A percentile compares a stretch with the other conserved stretches of the same genome.
These are phyloP conservation scores for Engystomops pustulosus DNA, from an alignment of 2,113 vertebrate species.

Conservation along the genomic window DNA sequence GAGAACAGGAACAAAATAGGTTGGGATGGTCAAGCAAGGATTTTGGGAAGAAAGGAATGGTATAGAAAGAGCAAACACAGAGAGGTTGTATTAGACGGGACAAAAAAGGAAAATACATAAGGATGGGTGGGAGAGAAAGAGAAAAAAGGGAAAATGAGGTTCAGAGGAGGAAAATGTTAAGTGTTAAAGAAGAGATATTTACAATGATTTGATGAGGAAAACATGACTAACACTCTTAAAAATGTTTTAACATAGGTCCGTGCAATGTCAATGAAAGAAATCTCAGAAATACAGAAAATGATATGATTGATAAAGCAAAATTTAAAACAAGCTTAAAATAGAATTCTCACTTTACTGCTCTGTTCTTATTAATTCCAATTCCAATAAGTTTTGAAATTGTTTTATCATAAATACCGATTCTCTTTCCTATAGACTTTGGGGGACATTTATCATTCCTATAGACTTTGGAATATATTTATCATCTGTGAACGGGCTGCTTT, in stretches of 20 bases:
- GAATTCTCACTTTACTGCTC: constrained; percentile 70
- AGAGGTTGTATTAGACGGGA: constrained; percentile 69
- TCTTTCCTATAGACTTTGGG: too few species aligned
- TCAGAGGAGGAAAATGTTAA: constrained; percentile 85
- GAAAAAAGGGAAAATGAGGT: constrained; percentile 80
- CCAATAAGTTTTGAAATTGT: too few species aligned
- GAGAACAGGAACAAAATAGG: constrained; percentile 75
- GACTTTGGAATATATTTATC: too few species aligned
- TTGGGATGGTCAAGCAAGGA: constrained; percentile 73
- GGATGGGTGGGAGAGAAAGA: constrained; percentile 68
- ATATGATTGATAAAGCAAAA: constrained; percentile 72
- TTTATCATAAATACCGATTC: too few species aligned
- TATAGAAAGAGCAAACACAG: constrained; percentile 68
- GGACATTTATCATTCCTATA: too few species aligned
- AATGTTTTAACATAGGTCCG: constrained; percentile 64
- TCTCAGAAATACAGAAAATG: constrained; percentile 71
- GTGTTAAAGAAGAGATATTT: constrained; percentile 88
- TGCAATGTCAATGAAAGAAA: constrained; percentile 68
- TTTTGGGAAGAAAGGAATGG: constrained; percentile 61
- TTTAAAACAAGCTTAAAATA: constrained; percentile 64
- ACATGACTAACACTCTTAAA: constrained; percentile 73
- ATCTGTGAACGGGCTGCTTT: too few species aligned
- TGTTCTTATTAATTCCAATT: too few species aligned
- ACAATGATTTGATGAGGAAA: constrained; percentile 79
- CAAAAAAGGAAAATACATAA: constrained; percentile 67